Base-by-base conservation (phyloP, 2,113 vertebrate genomes). In the Procavia capensis region DNA sequence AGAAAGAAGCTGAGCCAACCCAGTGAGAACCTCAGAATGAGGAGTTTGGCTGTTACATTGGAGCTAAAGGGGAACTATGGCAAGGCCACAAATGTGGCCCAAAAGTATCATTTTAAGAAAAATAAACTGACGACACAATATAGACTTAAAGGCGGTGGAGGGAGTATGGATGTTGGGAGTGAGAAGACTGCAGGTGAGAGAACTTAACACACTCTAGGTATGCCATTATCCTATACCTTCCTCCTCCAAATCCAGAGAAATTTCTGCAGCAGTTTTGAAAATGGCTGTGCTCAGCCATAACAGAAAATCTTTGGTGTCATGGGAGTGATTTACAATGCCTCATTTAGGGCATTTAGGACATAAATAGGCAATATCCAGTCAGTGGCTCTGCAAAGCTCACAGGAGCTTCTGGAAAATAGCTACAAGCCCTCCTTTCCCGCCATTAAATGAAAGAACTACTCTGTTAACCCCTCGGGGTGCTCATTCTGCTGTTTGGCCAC, bases 221-320 rank as follows among this genome's bases (percentile, higher is more conserved):
- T 57, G 57, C 47, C 45, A 64, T 17, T 47, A 84, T 84, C 45
- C n/a, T 85, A 93, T 86, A 43, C 57, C 31, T 47, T 79, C 72
- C 72, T 64, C 47, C 54, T 80, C 63, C 39, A 43, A 59, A 1
- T 63, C 20, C 24, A 79, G 13, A 88, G 87, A 80, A 85, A 63
- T 78, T 72, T 83, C 34, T 34, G 66, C 36, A 45, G 39, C n/a
- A 93, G 43, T 36, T 91, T 43, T 79, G 75, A 86, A 95, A 85
- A 83, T 19, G 36, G 47, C 9, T 86, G 25, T 34, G 24, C 63
- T 87, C 34, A 45, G 70, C 85, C 66, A 91, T 22, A 79, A 89
- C 31, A 50, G 75, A 87, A 83, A 91, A 81, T 47, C 45, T 47
- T 16, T n/a, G 45, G 39, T 85, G 43, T 90, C n/a, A 61, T 1